A percentile compares a stretch with the other conserved stretches of the same genome.
phyloP scores from a whole-genome alignment of 2,888 invertebrate genomes.

The Tenthredo mesomela region DNA sequence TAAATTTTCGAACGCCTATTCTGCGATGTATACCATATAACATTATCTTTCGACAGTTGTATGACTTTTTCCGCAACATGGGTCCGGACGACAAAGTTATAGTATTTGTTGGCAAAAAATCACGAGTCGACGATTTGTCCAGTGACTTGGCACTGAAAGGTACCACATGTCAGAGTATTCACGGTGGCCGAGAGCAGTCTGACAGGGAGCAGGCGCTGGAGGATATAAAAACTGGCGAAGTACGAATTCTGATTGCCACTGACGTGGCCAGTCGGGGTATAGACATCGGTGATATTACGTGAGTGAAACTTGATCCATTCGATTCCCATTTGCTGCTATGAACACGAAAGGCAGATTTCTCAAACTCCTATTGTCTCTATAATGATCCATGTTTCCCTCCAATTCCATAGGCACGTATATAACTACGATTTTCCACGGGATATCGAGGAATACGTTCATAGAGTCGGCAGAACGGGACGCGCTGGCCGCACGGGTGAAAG shows the following conservation, averaged over 20 bases:
- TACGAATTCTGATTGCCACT: slow-evolving; percentile 93
- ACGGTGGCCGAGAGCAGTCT: slow-evolving; percentile 92
- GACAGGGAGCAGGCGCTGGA: slow-evolving; percentile 91
- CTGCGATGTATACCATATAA: not conserved
- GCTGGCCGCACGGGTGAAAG: slow-evolving; percentile 93
- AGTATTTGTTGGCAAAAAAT: slow-evolving; percentile 94
- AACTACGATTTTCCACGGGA: slow-evolving; percentile 97
- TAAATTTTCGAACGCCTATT: not conserved
- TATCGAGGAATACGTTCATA: slow-evolving; percentile 97
- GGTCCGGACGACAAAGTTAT: slow-evolving; percentile 90
- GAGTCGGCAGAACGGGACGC: slow-evolving; percentile 97
- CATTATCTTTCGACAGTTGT: slow-evolving; percentile 78
- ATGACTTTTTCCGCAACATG: slow-evolving; percentile 87
- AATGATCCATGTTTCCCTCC: not conserved
- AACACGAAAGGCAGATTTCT: too few relatives aligned
- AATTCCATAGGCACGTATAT: slow-evolving; percentile 85
- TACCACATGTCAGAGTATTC: slow-evolving; percentile 88
- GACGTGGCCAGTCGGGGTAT: slow-evolving; percentile 97
- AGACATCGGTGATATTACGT: slow-evolving; percentile 93
- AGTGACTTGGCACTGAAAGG: slow-evolving; percentile 88
- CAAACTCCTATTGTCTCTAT: not conserved
- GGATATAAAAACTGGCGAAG: slow-evolving; percentile 89
- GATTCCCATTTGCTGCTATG: not conserved
- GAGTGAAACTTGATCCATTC: slow-evolving; percentile 64
- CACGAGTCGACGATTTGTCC: slow-evolving; percentile 89